Base-by-base conservation (phyloP, 1,140 invertebrate species). In the Leptonema lineaticorne region DNA sequence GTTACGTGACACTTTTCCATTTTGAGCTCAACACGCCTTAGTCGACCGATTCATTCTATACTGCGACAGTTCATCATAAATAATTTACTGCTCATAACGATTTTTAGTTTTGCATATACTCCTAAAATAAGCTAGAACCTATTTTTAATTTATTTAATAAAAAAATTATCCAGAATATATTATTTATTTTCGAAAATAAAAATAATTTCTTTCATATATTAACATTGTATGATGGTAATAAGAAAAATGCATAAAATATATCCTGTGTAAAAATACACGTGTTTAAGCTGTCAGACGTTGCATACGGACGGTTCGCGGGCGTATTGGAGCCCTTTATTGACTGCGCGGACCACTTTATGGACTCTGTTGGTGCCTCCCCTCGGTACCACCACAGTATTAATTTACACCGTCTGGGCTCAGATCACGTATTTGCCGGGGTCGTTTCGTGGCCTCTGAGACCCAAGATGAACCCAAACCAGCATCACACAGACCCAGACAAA, bases 401-500 rank as follows among this genome's bases (percentile, higher is more conserved):
- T 62, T 62, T 62, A 62, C 33, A 37, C 33, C 24, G 59, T 62
- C 59, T 62, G 59, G 29, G 18, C 59, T 62, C 59, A 24, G 59
- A 62, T 62, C 59, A 62, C 59, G 59, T 62, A 62, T n/a, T n/a
- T 59, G 50, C 57, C 59, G 59, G 59, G 59, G 59, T 62, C 59
- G 30, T 45, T 27, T 33, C 59, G 28, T 37, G 57, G 57, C 57
- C 57, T 26, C 28, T 1, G 50, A 24, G 50, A 53, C 20, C 50
- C 50, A 20, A 4, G 50, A 53, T 53, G 22, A 53, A 20, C 50
- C 50, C 50, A 7, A 3, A 33, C 30, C 30, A 20, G 20, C 18
- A 18, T 11, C 50, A 9, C 27, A 11, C 24, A 2, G 20, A 24
- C 50, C 22, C 50, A 24, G n/a, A n/a, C 18, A 24, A 26, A 53